A percentile compares a stretch with the other conserved stretches of the same genome.
Conservation (phyloP, 2,888 invertebrate genomes). For the Nomada ruficornis region DNA sequence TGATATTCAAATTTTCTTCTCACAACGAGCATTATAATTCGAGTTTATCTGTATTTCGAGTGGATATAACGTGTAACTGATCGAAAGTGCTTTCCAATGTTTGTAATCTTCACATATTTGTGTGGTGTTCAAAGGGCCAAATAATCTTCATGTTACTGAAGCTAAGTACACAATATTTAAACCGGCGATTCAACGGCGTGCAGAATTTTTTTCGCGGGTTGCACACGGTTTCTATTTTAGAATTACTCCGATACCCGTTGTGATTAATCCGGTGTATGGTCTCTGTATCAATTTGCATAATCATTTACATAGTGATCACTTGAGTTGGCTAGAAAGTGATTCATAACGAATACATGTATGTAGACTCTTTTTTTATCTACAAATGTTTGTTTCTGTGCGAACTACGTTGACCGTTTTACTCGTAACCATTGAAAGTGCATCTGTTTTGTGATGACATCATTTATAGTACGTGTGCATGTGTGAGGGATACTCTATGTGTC, state of each 20-base stretch:
- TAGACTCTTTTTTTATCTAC: background rate
- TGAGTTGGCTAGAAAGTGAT: slow-evolving; percentile 15
- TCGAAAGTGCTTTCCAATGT: background rate
- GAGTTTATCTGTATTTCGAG: background rate
- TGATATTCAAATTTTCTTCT: slow-evolving; percentile 13
- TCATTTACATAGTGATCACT: background rate
- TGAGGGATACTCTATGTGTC: background rate
- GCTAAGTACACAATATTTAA: background rate
- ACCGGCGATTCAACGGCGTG: background rate
- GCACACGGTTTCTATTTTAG: background rate
- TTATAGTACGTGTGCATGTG: background rate
- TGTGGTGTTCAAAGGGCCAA: slow-evolving; percentile 5
- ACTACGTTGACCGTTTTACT: background rate
- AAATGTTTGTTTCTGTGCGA: slow-evolving; percentile 9
- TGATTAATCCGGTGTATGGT: background rate
- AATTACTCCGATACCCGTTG: background rate
- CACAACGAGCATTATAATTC: background rate
- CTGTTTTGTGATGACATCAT: slow-evolving; percentile 1
- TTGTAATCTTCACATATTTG: slow-evolving; percentile 10
- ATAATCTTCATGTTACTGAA: slow-evolving; percentile 1
- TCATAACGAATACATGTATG: slow-evolving; percentile 9
- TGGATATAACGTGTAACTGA: background rate
- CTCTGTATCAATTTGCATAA: slow-evolving; percentile 15
- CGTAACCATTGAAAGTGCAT: background rate
- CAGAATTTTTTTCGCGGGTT: background rate